A percentile compares a stretch with the other conserved stretches of the same genome.
phyloP scores from a whole-genome alignment of 1,140 invertebrate genomes.

The Geopemphigus sp. region DNA sequence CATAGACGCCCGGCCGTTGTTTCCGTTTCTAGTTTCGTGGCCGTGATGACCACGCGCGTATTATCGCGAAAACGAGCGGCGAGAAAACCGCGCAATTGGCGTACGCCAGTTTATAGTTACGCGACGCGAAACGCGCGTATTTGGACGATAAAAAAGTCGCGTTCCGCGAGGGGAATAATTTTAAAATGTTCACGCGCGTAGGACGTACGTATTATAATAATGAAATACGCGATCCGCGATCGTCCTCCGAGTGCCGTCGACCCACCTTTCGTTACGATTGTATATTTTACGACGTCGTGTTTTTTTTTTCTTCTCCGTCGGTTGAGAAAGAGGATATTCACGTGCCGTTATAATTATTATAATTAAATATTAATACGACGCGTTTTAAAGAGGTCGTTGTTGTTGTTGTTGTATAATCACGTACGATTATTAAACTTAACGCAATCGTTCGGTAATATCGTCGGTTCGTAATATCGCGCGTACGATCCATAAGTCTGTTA shows the following conservation, averaged over 20 bases:
- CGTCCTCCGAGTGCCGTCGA: not conserved
- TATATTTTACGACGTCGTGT: conserved; percentile 19
- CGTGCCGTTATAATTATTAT: conserved; percentile 33
- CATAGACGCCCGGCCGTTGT: no score
- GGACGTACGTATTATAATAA: no score
- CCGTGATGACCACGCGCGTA: not conserved
- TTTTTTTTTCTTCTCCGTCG: not conserved
- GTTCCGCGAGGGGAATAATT: not conserved
- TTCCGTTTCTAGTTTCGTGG: no score
- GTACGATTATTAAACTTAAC: not conserved
- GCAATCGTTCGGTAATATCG: conserved; percentile 11
- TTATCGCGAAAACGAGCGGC: no score
- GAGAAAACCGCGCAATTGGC: no score
- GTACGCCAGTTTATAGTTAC: not conserved
- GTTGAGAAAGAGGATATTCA: conserved; percentile 10
- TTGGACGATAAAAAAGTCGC: no score
- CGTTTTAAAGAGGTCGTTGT: conserved; percentile 3
- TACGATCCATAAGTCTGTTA: not conserved
- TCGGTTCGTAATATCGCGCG: no score
- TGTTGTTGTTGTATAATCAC: not conserved
- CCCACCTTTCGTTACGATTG: conserved; percentile 23
- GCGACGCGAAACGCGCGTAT: not conserved
- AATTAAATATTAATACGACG: conserved; percentile 30
- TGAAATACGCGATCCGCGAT: not conserved
- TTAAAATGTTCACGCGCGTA: no score